phyloP scores from a whole-genome alignment of 2,113 vertebrate genomes.

The Podilymbus podiceps region DNA sequence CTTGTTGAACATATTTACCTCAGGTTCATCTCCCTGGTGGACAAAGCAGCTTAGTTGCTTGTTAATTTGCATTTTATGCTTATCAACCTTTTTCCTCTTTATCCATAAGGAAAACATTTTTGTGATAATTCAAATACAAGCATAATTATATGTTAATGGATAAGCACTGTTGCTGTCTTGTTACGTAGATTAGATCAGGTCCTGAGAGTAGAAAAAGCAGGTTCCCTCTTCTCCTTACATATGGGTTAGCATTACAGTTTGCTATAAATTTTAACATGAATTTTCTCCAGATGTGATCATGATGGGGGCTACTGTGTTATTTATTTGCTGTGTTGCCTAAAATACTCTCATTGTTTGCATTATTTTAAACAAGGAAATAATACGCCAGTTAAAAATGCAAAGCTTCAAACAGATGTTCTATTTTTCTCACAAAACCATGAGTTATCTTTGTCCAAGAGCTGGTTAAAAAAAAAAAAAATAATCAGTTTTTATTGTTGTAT shows the following conservation, averaged over 20 bases:
- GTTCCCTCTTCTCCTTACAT: neutral
- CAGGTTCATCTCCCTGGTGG: neutral
- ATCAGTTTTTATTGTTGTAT: neutral
- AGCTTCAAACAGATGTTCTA: neutral
- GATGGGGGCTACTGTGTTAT: neutral
- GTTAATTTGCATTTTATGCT: slow-evolving; percentile 15
- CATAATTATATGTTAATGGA: neutral
- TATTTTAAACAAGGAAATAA: neutral
- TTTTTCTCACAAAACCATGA: neutral
- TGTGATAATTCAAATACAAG: neutral
- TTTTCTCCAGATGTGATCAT: neutral
- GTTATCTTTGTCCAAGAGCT: neutral
- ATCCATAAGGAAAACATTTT: neutral
- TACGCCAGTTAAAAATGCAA: neutral
- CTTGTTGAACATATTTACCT: neutral
- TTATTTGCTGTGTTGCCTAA: neutral
- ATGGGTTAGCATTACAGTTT: neutral
- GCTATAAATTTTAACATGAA: neutral
- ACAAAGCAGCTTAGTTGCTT: neutral
- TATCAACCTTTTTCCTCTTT: neutral
- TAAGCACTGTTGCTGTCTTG: neutral
- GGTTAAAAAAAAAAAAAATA: neutral
- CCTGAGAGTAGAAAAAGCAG: neutral
- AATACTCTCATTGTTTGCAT: neutral
- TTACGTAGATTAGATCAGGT: neutral